Percentiles rank a stretch among this genome's conserved stretches.
Evolutionary conservation across 2,113 vertebrate species (phyloP).

Genomic region (Odontophorus gujanensis): DNA sequence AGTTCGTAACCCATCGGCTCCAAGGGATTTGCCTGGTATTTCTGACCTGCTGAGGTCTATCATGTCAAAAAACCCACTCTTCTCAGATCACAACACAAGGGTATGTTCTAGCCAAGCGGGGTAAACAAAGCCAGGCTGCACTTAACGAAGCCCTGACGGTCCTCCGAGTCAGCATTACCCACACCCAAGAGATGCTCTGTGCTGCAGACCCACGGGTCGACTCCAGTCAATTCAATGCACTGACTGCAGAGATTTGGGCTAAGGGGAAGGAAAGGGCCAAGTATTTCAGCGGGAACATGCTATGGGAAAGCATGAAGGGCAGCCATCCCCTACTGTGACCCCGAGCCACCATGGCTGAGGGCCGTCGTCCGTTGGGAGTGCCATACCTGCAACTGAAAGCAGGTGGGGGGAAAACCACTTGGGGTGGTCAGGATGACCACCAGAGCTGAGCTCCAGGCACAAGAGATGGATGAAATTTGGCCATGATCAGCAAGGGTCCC

Average conservation of each 20-base stretch:
- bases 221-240: fast-evolving
- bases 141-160: background rate
- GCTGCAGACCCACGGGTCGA: background rate
- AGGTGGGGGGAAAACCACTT: background rate
- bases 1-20: background rate
- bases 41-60: slow-evolving; percentile 20
- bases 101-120: background rate
- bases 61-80: slow-evolving; percentile 8
- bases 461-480: background rate
- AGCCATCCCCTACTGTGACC: background rate
- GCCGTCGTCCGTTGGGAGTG: background rate
- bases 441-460: background rate
- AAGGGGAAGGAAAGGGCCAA: background rate
- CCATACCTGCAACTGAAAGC: background rate
- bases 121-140: background rate
- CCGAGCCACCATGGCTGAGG: background rate
- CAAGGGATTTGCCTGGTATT: background rate
- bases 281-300: background rate
- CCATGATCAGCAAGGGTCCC: background rate
- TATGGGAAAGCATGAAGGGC: background rate
- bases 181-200: background rate
- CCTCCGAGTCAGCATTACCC: background rate
- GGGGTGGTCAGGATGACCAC: background rate
- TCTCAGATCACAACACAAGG: background rate
- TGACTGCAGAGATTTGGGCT: background rate